phyloP scores from a whole-genome alignment of 2,113 vertebrate species.

The Rynchops niger region DNA sequence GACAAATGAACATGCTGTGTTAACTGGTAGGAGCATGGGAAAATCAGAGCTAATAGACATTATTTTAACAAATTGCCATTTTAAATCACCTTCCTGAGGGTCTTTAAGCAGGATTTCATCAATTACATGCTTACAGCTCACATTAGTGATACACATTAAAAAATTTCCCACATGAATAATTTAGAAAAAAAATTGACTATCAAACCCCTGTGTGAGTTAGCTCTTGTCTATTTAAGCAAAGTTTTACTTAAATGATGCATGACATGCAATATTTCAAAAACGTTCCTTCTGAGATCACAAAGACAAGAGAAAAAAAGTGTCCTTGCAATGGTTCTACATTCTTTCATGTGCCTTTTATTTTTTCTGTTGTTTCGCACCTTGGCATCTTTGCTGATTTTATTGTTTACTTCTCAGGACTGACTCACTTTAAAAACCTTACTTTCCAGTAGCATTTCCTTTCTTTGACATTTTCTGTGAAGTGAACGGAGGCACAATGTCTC shows the following conservation, averaged over 20 bases:
- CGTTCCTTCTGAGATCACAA: neutral
- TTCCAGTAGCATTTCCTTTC: neutral
- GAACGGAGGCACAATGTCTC: neutral
- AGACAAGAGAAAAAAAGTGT: neutral
- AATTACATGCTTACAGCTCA: slow-evolving; percentile 69
- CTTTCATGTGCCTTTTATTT: neutral
- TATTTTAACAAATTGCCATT: slow-evolving; percentile 73
- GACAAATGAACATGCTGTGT: slow-evolving; percentile 60
- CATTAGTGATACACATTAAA: slow-evolving; percentile 70
- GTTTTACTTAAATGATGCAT: slow-evolving; percentile 43
- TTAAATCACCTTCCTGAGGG: slow-evolving; percentile 66
- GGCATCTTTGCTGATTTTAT: neutral
- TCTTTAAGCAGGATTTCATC: slow-evolving; percentile 64
- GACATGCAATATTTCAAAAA: slow-evolving; percentile 10
- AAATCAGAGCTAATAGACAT: slow-evolving; percentile 67
- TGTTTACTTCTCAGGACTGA: neutral
- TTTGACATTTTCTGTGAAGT: neutral
- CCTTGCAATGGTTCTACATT: neutral
- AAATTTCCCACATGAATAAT: slow-evolving; percentile 60
- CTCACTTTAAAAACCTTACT: neutral
- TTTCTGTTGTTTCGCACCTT: neutral
- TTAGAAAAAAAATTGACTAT: slow-evolving; percentile 41
- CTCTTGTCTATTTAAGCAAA: slow-evolving; percentile 32
- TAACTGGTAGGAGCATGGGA: slow-evolving; percentile 58
- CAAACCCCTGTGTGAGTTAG: slow-evolving; percentile 21